Evolutionary conservation across 37 sponge, comb jelly and placozoan genomes (phyloP).

Genomic region (Spongilla lacustris): DNA sequence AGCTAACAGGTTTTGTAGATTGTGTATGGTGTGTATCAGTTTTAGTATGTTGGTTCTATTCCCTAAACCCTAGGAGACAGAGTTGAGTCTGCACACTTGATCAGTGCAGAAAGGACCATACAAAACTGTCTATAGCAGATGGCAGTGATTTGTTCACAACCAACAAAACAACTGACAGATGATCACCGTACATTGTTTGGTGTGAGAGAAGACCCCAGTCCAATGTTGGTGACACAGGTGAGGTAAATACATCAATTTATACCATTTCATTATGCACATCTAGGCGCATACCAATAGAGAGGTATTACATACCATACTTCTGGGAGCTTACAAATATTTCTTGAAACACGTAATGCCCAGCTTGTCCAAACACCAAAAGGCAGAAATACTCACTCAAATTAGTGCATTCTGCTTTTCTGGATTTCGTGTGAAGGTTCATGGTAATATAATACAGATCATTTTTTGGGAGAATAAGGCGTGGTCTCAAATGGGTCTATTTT

Average conservation of each 20-base stretch:
- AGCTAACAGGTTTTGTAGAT: constrained; percentile 24
- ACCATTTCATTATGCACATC: not conserved
- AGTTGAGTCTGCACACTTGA: not conserved
- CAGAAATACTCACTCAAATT: constrained; percentile 14
- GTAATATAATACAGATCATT: constrained; percentile 30
- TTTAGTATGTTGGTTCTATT: not conserved
- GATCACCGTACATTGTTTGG: constrained; percentile 12
- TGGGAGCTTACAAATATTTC: constrained; percentile 37
- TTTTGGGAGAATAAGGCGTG: constrained; percentile 32
- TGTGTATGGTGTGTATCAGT: constrained; percentile 23
- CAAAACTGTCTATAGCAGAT: not conserved
- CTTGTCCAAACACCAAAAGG: constrained; percentile 11
- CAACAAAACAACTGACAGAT: not conserved
- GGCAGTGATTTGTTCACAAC: not conserved
- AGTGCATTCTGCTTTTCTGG: constrained; percentile 27
- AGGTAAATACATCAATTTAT: not conserved
- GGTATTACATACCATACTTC: constrained; percentile 27
- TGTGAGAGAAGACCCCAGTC: not conserved
- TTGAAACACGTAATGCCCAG: constrained; percentile 6
- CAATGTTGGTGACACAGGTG: constrained; percentile 1
- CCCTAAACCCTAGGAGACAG: not conserved
- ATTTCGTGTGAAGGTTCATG: not conserved
- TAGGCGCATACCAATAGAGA: constrained; percentile 36
- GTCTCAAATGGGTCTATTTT: constrained; percentile 39
- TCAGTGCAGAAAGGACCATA: not conserved